A percentile compares a stretch with the other conserved stretches of the same genome.
phyloP scores from a whole-genome alignment of 2,797 vertebrate genomes.

The Lagorchestes hirsutus region DNA sequence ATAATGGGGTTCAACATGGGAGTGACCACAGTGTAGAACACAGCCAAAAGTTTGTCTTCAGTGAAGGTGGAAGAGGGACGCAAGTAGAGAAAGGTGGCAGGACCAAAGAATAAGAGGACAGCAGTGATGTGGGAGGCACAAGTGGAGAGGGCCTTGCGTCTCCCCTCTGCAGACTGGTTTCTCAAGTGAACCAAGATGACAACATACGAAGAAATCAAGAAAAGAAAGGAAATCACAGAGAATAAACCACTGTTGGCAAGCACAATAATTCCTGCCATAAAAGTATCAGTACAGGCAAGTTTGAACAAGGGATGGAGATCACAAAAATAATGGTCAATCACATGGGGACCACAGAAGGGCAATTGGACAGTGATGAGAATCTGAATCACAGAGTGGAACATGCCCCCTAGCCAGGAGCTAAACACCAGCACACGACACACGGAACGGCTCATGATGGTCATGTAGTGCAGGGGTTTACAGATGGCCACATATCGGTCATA shows the following conservation, averaged over 20 bases:
- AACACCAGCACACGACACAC: constrained; percentile 62
- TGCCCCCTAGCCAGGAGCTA: constrained; percentile 72
- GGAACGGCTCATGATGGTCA: constrained; percentile 53
- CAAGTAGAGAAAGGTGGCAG: constrained; percentile 72
- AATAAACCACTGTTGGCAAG: constrained; percentile 75
- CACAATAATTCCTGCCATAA: constrained; percentile 66
- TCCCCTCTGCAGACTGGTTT: constrained; percentile 70
- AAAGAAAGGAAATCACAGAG: constrained; percentile 66
- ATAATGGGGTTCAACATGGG: constrained; percentile 78
- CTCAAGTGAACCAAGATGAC: constrained; percentile 69
- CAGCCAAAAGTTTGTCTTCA: constrained; percentile 73
- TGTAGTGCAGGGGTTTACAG: constrained; percentile 73
- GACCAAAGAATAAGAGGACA: constrained; percentile 72
- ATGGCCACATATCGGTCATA: constrained; percentile 72
- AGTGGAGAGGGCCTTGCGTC: constrained; percentile 76
- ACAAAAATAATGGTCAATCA: constrained; percentile 80
- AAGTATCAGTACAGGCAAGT: constrained; percentile 75
- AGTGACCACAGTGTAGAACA: constrained; percentile 73
- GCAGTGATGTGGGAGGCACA: constrained; percentile 75
- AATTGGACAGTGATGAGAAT: constrained; percentile 62
- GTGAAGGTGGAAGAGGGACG: constrained; percentile 67
- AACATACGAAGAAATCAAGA: constrained; percentile 72
- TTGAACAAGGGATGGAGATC: constrained; percentile 77
- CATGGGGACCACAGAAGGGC: constrained; percentile 78
- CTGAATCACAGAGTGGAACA: constrained; percentile 75